These are phyloP conservation scores for Criorhina ranunculi DNA, from an alignment of 2,888 invertebrate species.

Conservation along the genomic window DNA sequence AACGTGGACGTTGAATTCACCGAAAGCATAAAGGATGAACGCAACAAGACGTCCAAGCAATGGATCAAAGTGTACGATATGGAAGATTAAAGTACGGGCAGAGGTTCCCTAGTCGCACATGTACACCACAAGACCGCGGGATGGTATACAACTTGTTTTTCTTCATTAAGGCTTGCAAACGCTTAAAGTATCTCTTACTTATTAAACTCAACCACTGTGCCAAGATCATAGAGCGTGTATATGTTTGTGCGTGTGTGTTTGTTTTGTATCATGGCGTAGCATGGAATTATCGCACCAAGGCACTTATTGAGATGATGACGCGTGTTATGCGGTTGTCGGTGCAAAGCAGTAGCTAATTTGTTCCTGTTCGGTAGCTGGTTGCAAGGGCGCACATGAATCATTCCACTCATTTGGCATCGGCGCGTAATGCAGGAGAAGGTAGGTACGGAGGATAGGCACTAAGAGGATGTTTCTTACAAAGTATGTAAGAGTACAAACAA, in stretches of 20 bases:
- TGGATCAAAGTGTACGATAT: slow-evolving; percentile 73
- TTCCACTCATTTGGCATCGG: slow-evolving; percentile 46
- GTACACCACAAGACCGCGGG: slow-evolving; percentile 14
- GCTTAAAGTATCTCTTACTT: slow-evolving; percentile 61
- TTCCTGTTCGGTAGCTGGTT: slow-evolving; percentile 68
- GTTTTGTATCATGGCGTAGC: slow-evolving; percentile 29
- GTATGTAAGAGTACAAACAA: slow-evolving; percentile 22
- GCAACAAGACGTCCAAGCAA: slow-evolving; percentile 56
- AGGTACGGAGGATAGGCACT: not conserved
- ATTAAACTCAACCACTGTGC: slow-evolving; percentile 58
- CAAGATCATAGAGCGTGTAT: slow-evolving; percentile 32
- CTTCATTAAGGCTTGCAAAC: slow-evolving; percentile 60
- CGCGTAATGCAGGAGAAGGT: not conserved
- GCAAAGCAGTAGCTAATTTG: slow-evolving; percentile 75
- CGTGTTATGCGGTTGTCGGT: slow-evolving; percentile 73
- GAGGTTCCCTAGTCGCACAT: slow-evolving; percentile 11
- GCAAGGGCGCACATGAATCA: slow-evolving; percentile 71
- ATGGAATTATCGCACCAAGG: slow-evolving; percentile 66
- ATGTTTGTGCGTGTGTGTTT: slow-evolving; percentile 45
- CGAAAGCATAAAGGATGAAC: slow-evolving; percentile 16
- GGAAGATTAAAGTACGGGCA: slow-evolving; percentile 61
- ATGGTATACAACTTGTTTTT: slow-evolving; percentile 67
- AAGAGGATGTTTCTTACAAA: slow-evolving; percentile 1
- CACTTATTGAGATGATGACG: slow-evolving; percentile 65
- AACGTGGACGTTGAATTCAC: slow-evolving; percentile 29